phyloP scores from a whole-genome alignment of 2,113 vertebrate species.

The Desmodus rotundus region DNA sequence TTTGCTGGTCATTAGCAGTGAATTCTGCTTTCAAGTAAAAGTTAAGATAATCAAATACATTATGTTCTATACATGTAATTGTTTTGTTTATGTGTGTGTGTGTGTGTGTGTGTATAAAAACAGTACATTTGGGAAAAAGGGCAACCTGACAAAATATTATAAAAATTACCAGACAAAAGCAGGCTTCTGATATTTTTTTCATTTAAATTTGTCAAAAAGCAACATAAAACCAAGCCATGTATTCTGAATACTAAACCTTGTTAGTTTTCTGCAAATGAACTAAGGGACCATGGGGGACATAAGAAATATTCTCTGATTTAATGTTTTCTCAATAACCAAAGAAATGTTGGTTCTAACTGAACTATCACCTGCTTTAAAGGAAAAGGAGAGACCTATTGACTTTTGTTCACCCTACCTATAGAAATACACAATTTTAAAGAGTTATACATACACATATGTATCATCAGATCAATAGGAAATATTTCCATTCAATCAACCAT shows the following conservation, averaged over 20 bases:
- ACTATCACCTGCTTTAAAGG: background rate
- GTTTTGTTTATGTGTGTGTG: background rate
- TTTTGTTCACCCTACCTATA: background rate
- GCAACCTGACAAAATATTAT: background rate
- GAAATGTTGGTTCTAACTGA: background rate
- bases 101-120: background rate
- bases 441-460: background rate
- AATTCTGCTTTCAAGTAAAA: background rate
- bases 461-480: background rate
- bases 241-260: background rate
- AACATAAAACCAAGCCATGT: background rate
- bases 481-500: background rate
- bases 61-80: background rate
- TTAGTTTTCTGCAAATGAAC: background rate
- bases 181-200: background rate
- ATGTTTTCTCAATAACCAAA: background rate
- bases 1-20: background rate
- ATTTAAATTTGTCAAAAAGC: conserved; percentile 4
- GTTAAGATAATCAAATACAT: background rate
- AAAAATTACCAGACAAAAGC: background rate
- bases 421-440: background rate
- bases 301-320: background rate
- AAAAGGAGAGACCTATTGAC: background rate
- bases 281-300: background rate
- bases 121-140: background rate